A percentile compares a stretch with the other conserved stretches of the same genome.
Conservation (phyloP, 2,797 vertebrate species). For the Mormyrus proboscirostris region DNA sequence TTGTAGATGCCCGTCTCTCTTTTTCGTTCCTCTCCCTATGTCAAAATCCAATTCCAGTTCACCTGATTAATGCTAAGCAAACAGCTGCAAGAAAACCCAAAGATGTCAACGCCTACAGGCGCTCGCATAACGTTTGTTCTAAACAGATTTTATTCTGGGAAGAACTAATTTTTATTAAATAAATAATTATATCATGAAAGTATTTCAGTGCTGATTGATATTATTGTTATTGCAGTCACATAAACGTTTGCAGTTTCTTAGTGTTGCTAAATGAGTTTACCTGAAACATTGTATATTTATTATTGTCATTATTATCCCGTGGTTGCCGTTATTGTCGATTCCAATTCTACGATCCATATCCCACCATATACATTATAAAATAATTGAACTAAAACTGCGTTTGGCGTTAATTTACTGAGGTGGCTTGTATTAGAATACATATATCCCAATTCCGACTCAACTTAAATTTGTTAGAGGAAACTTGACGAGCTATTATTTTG, state of each 20-base stretch:
- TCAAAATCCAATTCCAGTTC: slow-evolving; percentile 64
- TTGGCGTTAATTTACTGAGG: neutral
- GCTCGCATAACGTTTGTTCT: slow-evolving; percentile 64
- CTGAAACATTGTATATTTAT: neutral
- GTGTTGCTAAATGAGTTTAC: neutral
- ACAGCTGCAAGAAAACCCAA: slow-evolving; percentile 64
- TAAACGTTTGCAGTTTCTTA: neutral
- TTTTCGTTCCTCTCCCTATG: slow-evolving; percentile 35
- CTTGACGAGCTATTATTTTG: neutral
- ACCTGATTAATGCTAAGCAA: slow-evolving; percentile 68
- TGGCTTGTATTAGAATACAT: neutral
- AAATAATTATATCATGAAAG: neutral
- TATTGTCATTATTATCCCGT: neutral
- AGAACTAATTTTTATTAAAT: slow-evolving; percentile 37
- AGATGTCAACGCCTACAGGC: slow-evolving; percentile 64
- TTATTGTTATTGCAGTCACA: neutral
- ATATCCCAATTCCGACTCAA: slow-evolving; percentile 21
- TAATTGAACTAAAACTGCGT: neutral
- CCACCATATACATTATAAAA: neutral
- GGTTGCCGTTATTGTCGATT: neutral
- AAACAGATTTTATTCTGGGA: slow-evolving; percentile 57
- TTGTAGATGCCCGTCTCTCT: slow-evolving; percentile 43
- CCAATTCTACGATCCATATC: neutral
- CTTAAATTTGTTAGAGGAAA: slow-evolving; percentile 29
- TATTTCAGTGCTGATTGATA: slow-evolving; percentile 6